Base-by-base conservation (phyloP, 2,888 invertebrate genomes). In the Aricia artaxerxes region DNA sequence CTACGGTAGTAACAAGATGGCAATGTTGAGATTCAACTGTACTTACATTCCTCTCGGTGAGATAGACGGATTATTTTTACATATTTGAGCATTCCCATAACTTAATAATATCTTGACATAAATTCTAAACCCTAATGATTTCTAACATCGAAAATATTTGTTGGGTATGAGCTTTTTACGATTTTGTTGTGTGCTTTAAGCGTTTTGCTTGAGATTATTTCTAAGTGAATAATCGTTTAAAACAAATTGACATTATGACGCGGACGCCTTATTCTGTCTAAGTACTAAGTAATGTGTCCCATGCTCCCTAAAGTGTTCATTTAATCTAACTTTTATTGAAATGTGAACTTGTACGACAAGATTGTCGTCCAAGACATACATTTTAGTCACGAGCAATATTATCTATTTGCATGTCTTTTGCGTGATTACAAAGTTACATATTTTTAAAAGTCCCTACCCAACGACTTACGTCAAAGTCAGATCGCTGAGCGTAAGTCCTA, bases 11-110 rank as follows among this genome's bases (percentile, higher is more conserved):
- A 5, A 38, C 35, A 69, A 13, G 11, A 13, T 69, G 69, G 6
- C 13, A 6, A 35, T 69, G 13, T 69, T 11, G 2, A 69, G 0
- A 69, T 16, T 13, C 35, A 13, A 69, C 5, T 16, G 16, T 69
- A 69, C 31, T 31, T 31, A 64, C 11, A 64, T 64, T 31, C 31
- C 64, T 13, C 31, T 6, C 31, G 35, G 31, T 64, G 3, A 64
- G 64, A 64, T 69, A 69, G 69, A 69, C 69, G 69, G 69, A 69
- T 69, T 69, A 35, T 13, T 69, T 69, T 69, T 69, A 69, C 69
- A 69, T 38, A 69, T 69, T 69, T 69, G 69, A 69, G 69, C 69
- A 69, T 69, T 69, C 38, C 69, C 35, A 69, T 13, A 13, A 4
- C 35, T 69, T 69, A 69, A 35, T 16, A 57, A 4, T 57, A 35